phyloP scores from a whole-genome alignment of 2,797 vertebrate species.

The Channa striata region DNA sequence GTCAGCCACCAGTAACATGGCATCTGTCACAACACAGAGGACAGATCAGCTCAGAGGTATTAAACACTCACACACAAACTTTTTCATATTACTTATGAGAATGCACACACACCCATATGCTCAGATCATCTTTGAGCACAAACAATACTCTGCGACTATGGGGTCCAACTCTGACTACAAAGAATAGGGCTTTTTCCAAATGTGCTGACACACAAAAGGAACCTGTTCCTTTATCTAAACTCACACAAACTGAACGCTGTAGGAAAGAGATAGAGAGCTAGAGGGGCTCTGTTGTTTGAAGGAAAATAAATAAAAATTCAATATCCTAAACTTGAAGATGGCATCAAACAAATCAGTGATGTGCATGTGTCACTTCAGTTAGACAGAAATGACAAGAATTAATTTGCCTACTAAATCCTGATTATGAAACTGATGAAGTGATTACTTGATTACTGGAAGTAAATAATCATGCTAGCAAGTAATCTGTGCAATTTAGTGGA shows the following conservation, averaged over 20 bases:
- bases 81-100: constrained; percentile 7
- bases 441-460: too few relatives aligned
- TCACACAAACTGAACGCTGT: constrained; percentile 5
- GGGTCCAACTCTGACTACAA: constrained; percentile 17
- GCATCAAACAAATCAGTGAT: constrained; percentile 42
- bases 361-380: constrained; percentile 26
- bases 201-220: constrained; percentile 22
- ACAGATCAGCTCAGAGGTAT: constrained; percentile 56
- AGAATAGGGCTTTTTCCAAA: constrained; percentile 20
- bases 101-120: constrained; percentile 9
- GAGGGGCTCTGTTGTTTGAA: constrained; percentile 1
- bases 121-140: constrained; percentile 20
- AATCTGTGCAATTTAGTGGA: neutral
- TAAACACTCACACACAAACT: constrained; percentile 22
- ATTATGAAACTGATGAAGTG: constrained; percentile 21
- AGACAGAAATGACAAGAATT: constrained; percentile 25
- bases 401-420: constrained; percentile 12
- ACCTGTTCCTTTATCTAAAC: constrained; percentile 17
- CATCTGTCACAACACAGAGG: constrained; percentile 86
- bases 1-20: constrained; percentile 96
- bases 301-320: too few relatives aligned
- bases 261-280: neutral
- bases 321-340: too few relatives aligned
- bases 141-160: constrained; percentile 10
- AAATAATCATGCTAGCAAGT: neutral